Conservation (phyloP, 2,888 invertebrate genomes). For the Caenorhabditis sulstoni region DNA sequence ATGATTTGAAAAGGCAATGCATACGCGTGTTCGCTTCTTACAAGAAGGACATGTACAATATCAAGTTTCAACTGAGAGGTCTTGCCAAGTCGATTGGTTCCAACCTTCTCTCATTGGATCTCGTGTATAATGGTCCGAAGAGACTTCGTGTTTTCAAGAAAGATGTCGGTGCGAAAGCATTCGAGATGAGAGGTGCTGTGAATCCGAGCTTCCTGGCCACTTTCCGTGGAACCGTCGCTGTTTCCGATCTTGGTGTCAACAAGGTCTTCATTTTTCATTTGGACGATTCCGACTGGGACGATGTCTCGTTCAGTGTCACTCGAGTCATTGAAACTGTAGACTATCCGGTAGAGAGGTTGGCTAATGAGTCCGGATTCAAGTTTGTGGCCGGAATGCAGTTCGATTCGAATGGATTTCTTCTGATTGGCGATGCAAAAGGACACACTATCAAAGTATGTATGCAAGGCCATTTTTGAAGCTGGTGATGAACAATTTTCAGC, state of each 20-base stretch:
- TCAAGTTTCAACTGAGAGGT: constrained; percentile 25
- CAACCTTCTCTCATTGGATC: constrained; percentile 31
- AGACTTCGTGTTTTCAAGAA: constrained; percentile 29
- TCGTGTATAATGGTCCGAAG: background rate
- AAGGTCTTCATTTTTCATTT: constrained; percentile 32
- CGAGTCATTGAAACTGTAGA: constrained; percentile 19
- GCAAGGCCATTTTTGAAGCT: background rate
- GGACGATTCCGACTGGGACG: constrained; percentile 32
- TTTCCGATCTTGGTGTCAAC: constrained; percentile 41
- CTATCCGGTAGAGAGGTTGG: background rate
- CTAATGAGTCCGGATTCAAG: constrained; percentile 11
- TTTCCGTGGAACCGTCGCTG: constrained; percentile 22
- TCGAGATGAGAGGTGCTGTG: constrained; percentile 1
- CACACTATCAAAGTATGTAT: constrained; percentile 34
- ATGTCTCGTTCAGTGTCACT: background rate
- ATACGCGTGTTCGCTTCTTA: constrained; percentile 4
- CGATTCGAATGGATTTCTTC: constrained; percentile 28
- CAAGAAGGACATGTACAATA: constrained; percentile 1
- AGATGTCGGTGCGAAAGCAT: constrained; percentile 15
- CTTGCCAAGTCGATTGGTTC: constrained; percentile 26
- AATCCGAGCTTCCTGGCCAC: constrained; percentile 39
- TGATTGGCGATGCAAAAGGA: constrained; percentile 52
- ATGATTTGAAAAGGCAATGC: constrained; percentile 1
- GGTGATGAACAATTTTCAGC: constrained; percentile 19
- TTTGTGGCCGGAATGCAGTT: constrained; percentile 52